Conservation (phyloP, 2,888 invertebrate species). For the Epiblema foenella region DNA sequence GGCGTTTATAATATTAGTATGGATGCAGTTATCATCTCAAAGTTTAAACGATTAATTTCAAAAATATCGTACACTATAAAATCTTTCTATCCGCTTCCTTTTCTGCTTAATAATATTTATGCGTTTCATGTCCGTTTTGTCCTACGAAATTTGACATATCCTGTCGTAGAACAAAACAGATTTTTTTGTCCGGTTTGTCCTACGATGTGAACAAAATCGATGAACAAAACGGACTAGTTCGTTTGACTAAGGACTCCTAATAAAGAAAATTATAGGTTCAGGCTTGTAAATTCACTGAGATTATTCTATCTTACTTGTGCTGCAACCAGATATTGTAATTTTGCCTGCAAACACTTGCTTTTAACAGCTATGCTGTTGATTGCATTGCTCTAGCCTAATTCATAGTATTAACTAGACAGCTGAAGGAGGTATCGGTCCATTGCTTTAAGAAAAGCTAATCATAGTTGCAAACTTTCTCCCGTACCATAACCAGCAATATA, state of each 20-base stretch:
- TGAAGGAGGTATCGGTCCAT: slow-evolving; percentile 25
- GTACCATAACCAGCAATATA: background rate
- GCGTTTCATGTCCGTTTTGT: no score
- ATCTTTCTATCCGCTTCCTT: background rate
- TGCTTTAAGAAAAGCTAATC: slow-evolving; percentile 2
- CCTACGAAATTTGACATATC: no score
- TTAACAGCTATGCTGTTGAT: slow-evolving; percentile 29
- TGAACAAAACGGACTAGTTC: no score
- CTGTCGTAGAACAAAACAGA: no score
- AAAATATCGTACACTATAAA: no score
- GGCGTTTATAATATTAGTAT: background rate
- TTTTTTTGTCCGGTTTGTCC: no score
- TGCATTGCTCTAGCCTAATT: slow-evolving; percentile 19
- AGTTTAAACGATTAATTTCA: no score
- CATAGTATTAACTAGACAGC: slow-evolving; percentile 27
- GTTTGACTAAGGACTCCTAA: background rate
- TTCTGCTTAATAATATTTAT: background rate
- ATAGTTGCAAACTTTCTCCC: slow-evolving; percentile 7
- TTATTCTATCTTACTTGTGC: slow-evolving; percentile 13
- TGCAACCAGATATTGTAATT: slow-evolving; percentile 32
- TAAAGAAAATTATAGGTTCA: slow-evolving; percentile 29
- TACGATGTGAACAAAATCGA: no score
- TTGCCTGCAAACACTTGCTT: slow-evolving; percentile 16
- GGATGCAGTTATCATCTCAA: no score
- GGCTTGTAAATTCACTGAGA: slow-evolving; percentile 19